Base-by-base conservation (phyloP, 2,113 vertebrate genomes). In the Verasper variegatus region DNA sequence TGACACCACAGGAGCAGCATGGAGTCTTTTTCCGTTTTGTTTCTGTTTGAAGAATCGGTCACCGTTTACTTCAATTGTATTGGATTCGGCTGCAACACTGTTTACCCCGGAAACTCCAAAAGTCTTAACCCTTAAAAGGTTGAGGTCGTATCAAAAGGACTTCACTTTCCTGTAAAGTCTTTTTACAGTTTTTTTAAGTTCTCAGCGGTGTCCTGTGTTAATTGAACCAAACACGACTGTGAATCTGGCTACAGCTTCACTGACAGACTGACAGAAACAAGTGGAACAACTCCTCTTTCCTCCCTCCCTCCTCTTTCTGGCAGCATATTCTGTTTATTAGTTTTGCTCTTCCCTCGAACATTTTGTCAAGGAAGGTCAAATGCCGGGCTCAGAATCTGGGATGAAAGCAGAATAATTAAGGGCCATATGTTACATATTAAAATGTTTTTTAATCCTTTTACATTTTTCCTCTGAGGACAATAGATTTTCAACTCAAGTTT, bases 251-350 rank as follows among this genome's bases (percentile, higher is more conserved):
- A 14, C 20, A 57, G 76, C 31, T 68, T 55, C 2, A 17, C 40
- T 42, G 49, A 76, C 42, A 61, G 78, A 56, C 52, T 40, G 72
- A 68, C 52, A 52, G 37, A 72, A 42, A 69, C 31, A 61, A 74
- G 37, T 4, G 13, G 18, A 52, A 9, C 20, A 14, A 66, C 57
- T 26, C 14, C 13, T 51, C 52, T 45, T 58, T n/a, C 61, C 21
- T 13, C 56, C 52, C 51, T 58, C 23, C 61, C 21, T 13, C 56
- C 58, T 49, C 3, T 0, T 20, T 42, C 73, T 80, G 72, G 60
- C 77, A 78, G 82, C 65, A 79, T 75, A 37, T 64, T 60, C 27
- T 58, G 62, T 85, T 87, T 80, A 80, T 85, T 78, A 74, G 71
- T 56, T 76, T 31, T 61, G 42, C 78, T 80, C 65, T 70, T 71